Evolutionary conservation across 2,888 invertebrate species (phyloP).

Genomic region (Thereva nobilitata): DNA sequence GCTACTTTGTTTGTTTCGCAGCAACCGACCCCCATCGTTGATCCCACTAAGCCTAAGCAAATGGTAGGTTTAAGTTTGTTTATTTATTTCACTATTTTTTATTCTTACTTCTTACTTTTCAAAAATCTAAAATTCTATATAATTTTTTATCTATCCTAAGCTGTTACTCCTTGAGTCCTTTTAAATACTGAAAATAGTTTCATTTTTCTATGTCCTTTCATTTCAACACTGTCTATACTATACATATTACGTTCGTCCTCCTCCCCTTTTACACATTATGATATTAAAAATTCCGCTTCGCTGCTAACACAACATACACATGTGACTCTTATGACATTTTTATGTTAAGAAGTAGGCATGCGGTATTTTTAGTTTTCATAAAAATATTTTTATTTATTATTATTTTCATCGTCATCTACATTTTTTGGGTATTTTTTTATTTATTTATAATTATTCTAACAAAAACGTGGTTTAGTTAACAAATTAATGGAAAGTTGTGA

Average conservation of each 20-base stretch:
- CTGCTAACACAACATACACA: slow-evolving; percentile 34
- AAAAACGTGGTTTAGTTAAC: no score
- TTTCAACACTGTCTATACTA: neutral
- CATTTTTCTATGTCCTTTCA: neutral
- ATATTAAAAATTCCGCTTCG: slow-evolving; percentile 40
- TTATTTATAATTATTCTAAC: no score
- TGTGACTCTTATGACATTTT: slow-evolving; percentile 8
- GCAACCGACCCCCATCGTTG: slow-evolving; percentile 64
- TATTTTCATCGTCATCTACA: slow-evolving; percentile 11
- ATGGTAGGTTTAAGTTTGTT: slow-evolving; percentile 63
- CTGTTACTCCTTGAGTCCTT: neutral
- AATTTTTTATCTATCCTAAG: neutral
- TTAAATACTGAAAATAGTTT: neutral
- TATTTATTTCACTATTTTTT: slow-evolving; percentile 38
- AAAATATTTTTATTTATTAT: neutral
- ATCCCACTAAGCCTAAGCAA: slow-evolving; percentile 67
- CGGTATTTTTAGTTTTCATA: slow-evolving; percentile 40
- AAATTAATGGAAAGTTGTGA: no score
- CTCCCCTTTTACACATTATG: slow-evolving; percentile 12
- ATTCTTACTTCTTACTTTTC: neutral
- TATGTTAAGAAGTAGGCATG: slow-evolving; percentile 35
- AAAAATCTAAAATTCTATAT: neutral
- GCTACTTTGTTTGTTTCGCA: slow-evolving; percentile 60
- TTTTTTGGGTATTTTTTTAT: neutral
- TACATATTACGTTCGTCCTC: neutral